These are phyloP conservation scores for Meloidogyne floridensis DNA, from an alignment of 1,140 invertebrate genomes.

Conservation along the genomic window DNA sequence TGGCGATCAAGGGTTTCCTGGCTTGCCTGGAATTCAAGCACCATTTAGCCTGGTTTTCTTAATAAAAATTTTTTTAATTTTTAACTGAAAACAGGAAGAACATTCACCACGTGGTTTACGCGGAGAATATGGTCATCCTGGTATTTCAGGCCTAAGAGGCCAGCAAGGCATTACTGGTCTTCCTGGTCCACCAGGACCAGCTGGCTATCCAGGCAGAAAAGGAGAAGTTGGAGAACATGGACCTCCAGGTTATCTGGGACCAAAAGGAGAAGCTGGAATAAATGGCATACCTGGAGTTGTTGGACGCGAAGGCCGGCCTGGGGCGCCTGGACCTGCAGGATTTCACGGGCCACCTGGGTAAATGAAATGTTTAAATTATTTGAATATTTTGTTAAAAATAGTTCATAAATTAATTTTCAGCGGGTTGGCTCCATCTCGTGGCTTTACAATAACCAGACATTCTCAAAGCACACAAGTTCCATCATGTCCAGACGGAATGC, in stretches of 20 bases:
- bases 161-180: conserved; percentile 24
- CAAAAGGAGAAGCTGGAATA: conserved; percentile 42
- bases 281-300: conserved; percentile 51
- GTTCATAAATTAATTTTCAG: conserved; percentile 66
- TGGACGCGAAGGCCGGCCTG: conserved; percentile 42
- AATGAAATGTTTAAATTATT: not conserved
- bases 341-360: conserved; percentile 53
- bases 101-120: conserved; percentile 28
- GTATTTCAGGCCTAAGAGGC: conserved; percentile 68
- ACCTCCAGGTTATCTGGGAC: conserved; percentile 20
- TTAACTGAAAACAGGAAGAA: conserved; percentile 22
- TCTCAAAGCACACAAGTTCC: conserved; percentile 85
- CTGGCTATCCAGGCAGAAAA: conserved; percentile 39
- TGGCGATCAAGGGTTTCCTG: conserved; percentile 45
- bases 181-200: conserved; percentile 48
- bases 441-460: conserved; percentile 85
- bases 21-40: conserved; percentile 27
- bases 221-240: conserved; percentile 40
- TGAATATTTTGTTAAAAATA: too few relatives aligned
- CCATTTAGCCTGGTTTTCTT: conserved; percentile 7
- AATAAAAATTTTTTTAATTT: not conserved
- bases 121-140: conserved; percentile 44
- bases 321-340: conserved; percentile 53
- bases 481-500: conserved; percentile 80
- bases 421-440: conserved; percentile 76